Base-by-base conservation (phyloP, 2,888 invertebrate genomes). In the Panzeria rudis region DNA sequence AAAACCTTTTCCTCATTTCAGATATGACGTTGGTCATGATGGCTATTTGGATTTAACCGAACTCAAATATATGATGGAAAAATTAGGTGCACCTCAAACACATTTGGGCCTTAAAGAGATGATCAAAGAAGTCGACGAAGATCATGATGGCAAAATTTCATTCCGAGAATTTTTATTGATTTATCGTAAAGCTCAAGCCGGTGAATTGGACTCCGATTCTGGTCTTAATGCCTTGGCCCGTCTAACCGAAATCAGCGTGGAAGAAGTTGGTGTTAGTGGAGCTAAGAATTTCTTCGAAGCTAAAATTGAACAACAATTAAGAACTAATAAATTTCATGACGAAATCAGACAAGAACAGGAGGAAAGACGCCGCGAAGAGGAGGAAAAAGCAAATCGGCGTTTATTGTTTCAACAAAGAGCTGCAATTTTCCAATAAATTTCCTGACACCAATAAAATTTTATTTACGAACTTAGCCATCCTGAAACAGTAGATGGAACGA, bases 251-350 rank as follows among this genome's bases (percentile, higher is more conserved):
- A 96, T 98, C 82, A 96, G 98, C 90, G 98, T 98, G 0, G 97
- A 98, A 87, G 96, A 97, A 93, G 98, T 98, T 23, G 98, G 98
- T 0, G 98, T 98, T 0, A 96, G 96, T 87, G 98, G 98, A 15
- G 98, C 98, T 44, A 98, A 98, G 92, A 96, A 96, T 90, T 98
- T 98, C 94, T 98, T 98, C 90, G 98, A 98, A 93, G 97, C 98
- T 0, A 98, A 98, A 95, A 98, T 98, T 89, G 97, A 97, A 90
- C 96, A 97, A 90, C 94, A 97, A 86, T 93, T 96, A 11, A 95
- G 96, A 89, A 94, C 95, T 79, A 97, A 96, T 90, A 97, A 97
- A 93, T 98, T 98, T 93, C 98, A 98, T 90, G 95, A 96, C 87
- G 98, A 98, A 93, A 98, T 98, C 86, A 95, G 96, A 83, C 95